Base-by-base conservation (phyloP, 2,888 invertebrate genomes). In the Thecophora atra region DNA sequence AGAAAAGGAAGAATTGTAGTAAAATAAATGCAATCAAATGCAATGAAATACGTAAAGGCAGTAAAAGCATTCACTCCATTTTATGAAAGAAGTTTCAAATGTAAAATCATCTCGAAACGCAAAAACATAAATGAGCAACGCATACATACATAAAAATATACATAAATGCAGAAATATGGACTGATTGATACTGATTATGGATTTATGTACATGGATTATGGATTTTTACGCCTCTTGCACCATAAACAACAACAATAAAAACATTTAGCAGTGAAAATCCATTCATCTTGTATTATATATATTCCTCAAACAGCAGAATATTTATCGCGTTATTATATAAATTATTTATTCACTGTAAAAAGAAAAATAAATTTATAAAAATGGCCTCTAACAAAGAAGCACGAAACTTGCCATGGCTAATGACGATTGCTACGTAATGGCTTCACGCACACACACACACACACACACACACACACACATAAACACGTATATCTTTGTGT, bases 341-440 rank as follows among this genome's bases (percentile, higher is more conserved):
- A 47, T 17, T 47, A 11, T 47, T n/a, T n/a, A 47, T 11, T n/a
- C 11, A n/a, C n/a, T n/a, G 47, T 17, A 11, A 47, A 47, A 4
- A 47, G 17, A 47, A 8, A 37, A 37, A 37, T 37, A 37, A 37
- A 37, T 37, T 8, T 8, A 37, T 37, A 37, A 37, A 37, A 37
- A 37, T 37, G 37, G 37, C 47, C n/a, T 47, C n/a, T 47, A 47
- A n/a, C 15, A 58, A 58, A 58, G 21, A 21, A 28, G 51, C 76
- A 76, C 73, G 75, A 73, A 65, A 76, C 72, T 70, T 76, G 47
- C 75, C 76, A 74, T 76, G 76, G 73, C 63, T 56, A 17, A 26
- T 13, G 21, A 65, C 75, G 70, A 75, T 76, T 73, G 70, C 47
- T 58, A 44, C 56, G 42, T 69, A 58, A 24, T 24, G 15, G 47